Percentiles rank a stretch among this genome's conserved stretches.
phyloP scores from a whole-genome alignment of 2,797 vertebrate species.

The Enteromius trimaculatus region DNA sequence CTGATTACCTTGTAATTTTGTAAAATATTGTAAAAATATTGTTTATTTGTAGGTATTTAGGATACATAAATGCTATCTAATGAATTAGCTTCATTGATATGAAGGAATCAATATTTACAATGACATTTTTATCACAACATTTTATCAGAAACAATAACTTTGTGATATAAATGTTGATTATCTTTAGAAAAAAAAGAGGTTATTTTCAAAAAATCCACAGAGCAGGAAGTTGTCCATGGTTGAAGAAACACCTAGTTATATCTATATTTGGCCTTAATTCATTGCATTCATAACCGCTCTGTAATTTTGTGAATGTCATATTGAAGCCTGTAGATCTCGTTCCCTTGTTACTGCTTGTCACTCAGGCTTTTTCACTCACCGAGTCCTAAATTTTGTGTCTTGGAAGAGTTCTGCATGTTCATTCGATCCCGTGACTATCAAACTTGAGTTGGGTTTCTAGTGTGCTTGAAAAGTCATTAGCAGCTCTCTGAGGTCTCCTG shows the following conservation, averaged over 20 bases:
- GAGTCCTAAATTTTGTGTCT: background rate
- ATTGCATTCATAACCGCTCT: background rate
- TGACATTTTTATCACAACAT: background rate
- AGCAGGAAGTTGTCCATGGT: background rate
- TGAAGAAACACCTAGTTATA: background rate
- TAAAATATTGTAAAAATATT: background rate
- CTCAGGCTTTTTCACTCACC: background rate
- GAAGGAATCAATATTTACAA: background rate
- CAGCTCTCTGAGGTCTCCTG: conserved; percentile 67
- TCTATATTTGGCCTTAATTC: background rate
- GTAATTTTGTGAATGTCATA: conserved; percentile 29
- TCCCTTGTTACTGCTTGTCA: background rate
- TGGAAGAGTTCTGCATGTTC: conserved; percentile 11
- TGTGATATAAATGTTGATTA: background rate
- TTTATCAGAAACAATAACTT: background rate
- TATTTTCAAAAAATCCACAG: background rate
- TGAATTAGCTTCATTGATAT: background rate
- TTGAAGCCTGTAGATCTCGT: background rate
- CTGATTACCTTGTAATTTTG: background rate
- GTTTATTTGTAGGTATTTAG: background rate
- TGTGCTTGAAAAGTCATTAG: conserved; percentile 72
- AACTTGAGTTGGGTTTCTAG: conserved; percentile 71
- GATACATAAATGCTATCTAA: background rate
- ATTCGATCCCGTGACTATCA: background rate
- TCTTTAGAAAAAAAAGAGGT: background rate